phyloP scores from a whole-genome alignment of 2,888 invertebrate species.

The Synanthedon formicaeformis region DNA sequence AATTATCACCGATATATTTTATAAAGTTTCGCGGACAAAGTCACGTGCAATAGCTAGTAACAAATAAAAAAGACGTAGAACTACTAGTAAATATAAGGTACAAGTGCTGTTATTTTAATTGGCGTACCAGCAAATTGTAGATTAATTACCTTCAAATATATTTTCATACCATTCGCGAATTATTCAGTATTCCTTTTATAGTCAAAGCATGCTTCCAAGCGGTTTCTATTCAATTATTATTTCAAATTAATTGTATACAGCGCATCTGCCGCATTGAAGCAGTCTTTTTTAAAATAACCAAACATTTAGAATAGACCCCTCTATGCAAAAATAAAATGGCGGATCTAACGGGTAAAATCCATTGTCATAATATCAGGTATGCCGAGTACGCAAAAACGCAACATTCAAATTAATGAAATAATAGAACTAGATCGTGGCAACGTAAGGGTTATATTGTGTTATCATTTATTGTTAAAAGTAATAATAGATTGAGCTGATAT shows the following conservation, averaged over 20 bases:
- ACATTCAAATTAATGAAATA: conserved; percentile 68
- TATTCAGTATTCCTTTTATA: background rate
- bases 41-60: no score
- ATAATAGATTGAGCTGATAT: no score
- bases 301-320: conserved; percentile 40
- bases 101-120: no score
- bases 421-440: conserved; percentile 48
- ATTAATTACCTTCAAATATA: no score
- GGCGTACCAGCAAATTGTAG: no score
- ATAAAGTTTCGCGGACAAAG: no score
- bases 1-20: no score
- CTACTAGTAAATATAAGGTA: no score
- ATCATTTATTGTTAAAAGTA: no score
- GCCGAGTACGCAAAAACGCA: conserved; percentile 48
- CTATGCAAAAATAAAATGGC: conserved; percentile 66
- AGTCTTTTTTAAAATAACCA: conserved; percentile 24
- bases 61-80: no score
- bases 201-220: background rate
- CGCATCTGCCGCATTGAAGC: conserved; percentile 10
- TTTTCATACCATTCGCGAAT: no score
- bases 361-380: conserved; percentile 61
- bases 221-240: background rate
- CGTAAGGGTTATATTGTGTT: conserved; percentile 45
- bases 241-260: background rate
- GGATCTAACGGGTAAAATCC: conserved; percentile 28